A percentile compares a stretch with the other conserved stretches of the same genome.
These are phyloP conservation scores for Bothrops alternatus DNA, from an alignment of 2,797 vertebrate genomes.

Conservation along the genomic window DNA sequence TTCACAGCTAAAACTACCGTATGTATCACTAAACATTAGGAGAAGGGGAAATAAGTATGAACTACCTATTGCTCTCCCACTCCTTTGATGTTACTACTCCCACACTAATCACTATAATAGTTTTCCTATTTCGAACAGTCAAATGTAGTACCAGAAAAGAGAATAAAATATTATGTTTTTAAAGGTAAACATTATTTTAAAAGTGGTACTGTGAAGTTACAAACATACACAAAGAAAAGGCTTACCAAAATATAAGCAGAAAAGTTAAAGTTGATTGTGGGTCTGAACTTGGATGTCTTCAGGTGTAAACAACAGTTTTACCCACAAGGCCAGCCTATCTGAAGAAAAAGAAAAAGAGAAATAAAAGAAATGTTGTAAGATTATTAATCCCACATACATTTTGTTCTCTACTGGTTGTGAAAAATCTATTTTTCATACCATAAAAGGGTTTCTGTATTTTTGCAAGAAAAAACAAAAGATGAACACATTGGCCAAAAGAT, in stretches of 20 bases:
- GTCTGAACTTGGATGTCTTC: not conserved
- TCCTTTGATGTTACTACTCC: not conserved
- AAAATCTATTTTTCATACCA: not conserved
- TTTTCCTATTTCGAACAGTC: not conserved
- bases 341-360: not conserved
- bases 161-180: not conserved
- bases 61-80: not conserved
- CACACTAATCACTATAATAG: not conserved
- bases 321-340: not conserved
- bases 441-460: not conserved
- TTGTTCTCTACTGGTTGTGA: not conserved
- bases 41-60: not conserved
- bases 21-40: not conserved
- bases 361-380: not conserved
- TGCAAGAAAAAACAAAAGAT: not conserved
- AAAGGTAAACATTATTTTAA: not conserved
- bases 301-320: not conserved
- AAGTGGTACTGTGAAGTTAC: not conserved
- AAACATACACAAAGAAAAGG: not conserved
- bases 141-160: not conserved
- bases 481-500: not conserved
- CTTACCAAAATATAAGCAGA: not conserved
- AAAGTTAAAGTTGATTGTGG: not conserved
- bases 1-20: not conserved
- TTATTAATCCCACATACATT: not conserved